Evolutionary conservation across 2,888 invertebrate species (phyloP).

Genomic region (Drosophila hamatofila): DNA sequence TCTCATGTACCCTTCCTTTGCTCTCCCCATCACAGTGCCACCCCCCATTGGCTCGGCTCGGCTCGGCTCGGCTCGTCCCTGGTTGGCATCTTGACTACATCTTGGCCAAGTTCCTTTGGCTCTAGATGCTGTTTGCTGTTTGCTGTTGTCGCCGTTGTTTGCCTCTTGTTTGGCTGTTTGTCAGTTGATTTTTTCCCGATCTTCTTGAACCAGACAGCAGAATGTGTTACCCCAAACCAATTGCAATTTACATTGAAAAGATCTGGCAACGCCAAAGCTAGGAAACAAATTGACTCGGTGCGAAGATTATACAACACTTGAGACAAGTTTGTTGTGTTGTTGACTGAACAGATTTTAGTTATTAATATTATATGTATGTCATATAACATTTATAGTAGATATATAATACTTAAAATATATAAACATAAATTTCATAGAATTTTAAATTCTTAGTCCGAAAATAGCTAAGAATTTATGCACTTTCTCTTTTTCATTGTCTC

Average conservation of each 20-base stretch:
- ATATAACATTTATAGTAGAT: no score
- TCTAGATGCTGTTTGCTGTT: conserved; percentile 47
- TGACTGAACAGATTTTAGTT: no score
- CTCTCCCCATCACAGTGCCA: conserved; percentile 1
- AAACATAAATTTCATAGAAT: no score
- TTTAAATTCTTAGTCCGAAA: no score
- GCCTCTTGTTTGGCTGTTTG: conserved; percentile 60
- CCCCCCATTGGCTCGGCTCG: conserved; percentile 9
- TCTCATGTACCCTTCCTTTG: conserved; percentile 3
- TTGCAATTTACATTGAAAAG: conserved; percentile 7
- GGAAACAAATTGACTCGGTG: not conserved
- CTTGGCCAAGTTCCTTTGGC: conserved; percentile 31
- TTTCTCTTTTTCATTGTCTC: no score
- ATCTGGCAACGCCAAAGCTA: conserved; percentile 7
- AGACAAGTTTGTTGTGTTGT: not conserved
- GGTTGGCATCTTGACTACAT: conserved; percentile 10
- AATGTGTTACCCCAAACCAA: conserved; percentile 5
- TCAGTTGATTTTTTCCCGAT: conserved; percentile 12
- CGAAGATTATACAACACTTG: not conserved
- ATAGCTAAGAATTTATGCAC: no score
- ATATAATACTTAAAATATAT: no score
- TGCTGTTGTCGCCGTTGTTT: conserved; percentile 18
- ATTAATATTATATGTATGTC: no score
- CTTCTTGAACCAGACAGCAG: conserved; percentile 3
- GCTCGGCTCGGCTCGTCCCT: conserved; percentile 22